A percentile compares a stretch with the other conserved stretches of the same genome.
Conservation (phyloP, 2,888 invertebrate genomes). For the Aleiodes leptofemur region DNA sequence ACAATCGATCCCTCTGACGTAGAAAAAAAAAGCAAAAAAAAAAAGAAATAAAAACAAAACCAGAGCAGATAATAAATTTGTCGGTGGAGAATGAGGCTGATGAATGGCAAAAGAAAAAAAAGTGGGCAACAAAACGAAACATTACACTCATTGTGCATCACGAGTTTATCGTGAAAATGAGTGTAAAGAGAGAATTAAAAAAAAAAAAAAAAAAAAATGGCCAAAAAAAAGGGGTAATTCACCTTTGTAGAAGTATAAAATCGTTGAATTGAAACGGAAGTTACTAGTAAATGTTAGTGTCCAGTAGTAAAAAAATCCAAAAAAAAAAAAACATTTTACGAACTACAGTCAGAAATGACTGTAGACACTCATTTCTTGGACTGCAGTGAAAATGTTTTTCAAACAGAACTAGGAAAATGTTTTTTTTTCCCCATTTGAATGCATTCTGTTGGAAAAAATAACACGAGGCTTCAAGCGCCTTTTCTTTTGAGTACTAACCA, state of each 20-base stretch:
- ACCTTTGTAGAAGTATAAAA: conserved; percentile 8
- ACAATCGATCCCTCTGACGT: no score
- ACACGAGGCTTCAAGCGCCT: conserved; percentile 26
- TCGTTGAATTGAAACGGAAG: not conserved
- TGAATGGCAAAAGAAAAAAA: conserved; percentile 23
- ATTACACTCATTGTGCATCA: conserved; percentile 17
- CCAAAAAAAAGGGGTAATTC: not conserved
- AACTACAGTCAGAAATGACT: not conserved
- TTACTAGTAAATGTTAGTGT: not conserved
- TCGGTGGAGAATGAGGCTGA: no score
- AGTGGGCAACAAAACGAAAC: conserved; percentile 10
- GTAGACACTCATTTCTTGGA: not conserved
- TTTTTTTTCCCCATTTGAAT: conserved; percentile 62
- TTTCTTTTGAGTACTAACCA: not conserved
- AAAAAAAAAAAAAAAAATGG: no score
- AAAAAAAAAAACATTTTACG: not conserved
- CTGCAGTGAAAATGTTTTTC: conserved; percentile 19
- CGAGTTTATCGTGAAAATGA: not conserved
- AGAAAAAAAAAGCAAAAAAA: no score
- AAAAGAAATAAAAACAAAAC: no score
- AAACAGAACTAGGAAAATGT: conserved; percentile 53
- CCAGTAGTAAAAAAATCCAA: not conserved
- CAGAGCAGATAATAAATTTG: no score
- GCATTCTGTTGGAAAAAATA: conserved; percentile 65
- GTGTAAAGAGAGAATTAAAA: not conserved